A percentile compares a stretch with the other conserved stretches of the same genome.
These are phyloP conservation scores for Otolemur garnettii DNA, from an alignment of 2,113 vertebrate genomes.

Conservation along the genomic window DNA sequence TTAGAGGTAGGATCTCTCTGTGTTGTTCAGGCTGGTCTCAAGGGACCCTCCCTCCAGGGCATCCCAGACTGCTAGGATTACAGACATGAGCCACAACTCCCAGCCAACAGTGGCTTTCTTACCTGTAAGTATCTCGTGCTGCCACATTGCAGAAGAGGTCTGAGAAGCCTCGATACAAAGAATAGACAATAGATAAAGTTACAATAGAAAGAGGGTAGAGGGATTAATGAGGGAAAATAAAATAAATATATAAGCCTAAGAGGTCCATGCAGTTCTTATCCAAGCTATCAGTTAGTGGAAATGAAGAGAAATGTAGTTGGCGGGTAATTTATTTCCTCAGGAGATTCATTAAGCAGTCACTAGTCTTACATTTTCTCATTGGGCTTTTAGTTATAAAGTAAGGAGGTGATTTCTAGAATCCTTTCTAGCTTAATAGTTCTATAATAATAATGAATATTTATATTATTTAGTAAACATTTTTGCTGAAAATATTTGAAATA, in stretches of 20 bases:
- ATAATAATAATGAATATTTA: neutral
- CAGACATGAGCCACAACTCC: too few relatives aligned
- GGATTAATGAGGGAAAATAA: neutral
- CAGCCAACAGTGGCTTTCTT: neutral
- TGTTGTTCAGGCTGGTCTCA: too few relatives aligned
- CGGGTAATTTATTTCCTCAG: neutral
- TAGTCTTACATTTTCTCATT: neutral
- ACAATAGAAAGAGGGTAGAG: neutral
- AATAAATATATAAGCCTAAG: neutral
- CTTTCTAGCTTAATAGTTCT: conserved; percentile 6
- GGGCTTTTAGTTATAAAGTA: conserved; percentile 3
- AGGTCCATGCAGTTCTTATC: neutral
- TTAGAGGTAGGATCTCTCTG: too few relatives aligned
- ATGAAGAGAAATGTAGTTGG: neutral
- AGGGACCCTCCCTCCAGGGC: too few relatives aligned
- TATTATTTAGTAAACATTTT: neutral
- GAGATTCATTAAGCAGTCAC: neutral
- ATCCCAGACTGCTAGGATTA: too few relatives aligned
- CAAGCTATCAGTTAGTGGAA: neutral
- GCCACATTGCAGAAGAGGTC: neutral
- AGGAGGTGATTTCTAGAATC: conserved; percentile 34
- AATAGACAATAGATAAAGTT: neutral
- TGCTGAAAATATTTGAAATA: conserved; percentile 20
- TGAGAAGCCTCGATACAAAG: neutral
- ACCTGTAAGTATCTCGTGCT: neutral